Evolutionary conservation across 2,113 vertebrate genomes (phyloP).

Genomic region (Cyprinodon brontotheroides): DNA sequence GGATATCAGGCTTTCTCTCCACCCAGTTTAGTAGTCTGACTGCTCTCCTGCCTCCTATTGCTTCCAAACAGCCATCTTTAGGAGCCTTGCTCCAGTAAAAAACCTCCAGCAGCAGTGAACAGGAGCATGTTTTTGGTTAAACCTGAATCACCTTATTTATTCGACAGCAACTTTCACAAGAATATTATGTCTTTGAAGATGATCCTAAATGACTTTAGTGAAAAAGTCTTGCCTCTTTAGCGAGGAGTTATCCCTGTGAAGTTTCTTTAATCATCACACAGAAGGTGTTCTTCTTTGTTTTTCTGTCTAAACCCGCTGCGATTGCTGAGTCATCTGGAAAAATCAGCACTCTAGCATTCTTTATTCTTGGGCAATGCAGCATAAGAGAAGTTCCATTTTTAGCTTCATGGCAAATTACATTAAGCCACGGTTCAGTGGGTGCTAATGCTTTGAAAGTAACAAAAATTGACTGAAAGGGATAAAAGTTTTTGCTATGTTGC

Average conservation of each 20-base stretch:
- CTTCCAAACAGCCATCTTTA: constrained; percentile 71
- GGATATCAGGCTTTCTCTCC: constrained; percentile 75
- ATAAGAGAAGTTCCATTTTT: constrained; percentile 70
- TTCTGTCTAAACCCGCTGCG: constrained; percentile 50
- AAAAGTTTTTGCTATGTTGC: constrained; percentile 47
- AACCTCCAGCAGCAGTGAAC: constrained; percentile 51
- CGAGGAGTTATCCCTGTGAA: constrained; percentile 26
- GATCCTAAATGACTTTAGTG: background rate
- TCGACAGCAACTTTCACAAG: constrained; percentile 18
- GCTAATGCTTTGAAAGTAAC: constrained; percentile 71
- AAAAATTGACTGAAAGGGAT: constrained; percentile 60
- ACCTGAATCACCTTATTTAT: constrained; percentile 17
- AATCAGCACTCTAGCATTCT: constrained; percentile 59
- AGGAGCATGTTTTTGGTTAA: constrained; percentile 31
- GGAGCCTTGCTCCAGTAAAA: constrained; percentile 63
- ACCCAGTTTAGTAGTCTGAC: constrained; percentile 62
- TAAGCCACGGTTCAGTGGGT: constrained; percentile 69
- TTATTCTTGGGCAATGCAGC: constrained; percentile 74
- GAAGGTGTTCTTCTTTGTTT: constrained; percentile 58
- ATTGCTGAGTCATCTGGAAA: constrained; percentile 77
- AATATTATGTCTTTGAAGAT: constrained; percentile 4
- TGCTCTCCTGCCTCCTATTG: constrained; percentile 57
- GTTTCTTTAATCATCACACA: constrained; percentile 25
- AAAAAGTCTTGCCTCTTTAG: constrained; percentile 2
- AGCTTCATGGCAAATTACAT: constrained; percentile 70